Conservation (phyloP, 2,113 vertebrate species). For the Corythornis madagascariensis region DNA sequence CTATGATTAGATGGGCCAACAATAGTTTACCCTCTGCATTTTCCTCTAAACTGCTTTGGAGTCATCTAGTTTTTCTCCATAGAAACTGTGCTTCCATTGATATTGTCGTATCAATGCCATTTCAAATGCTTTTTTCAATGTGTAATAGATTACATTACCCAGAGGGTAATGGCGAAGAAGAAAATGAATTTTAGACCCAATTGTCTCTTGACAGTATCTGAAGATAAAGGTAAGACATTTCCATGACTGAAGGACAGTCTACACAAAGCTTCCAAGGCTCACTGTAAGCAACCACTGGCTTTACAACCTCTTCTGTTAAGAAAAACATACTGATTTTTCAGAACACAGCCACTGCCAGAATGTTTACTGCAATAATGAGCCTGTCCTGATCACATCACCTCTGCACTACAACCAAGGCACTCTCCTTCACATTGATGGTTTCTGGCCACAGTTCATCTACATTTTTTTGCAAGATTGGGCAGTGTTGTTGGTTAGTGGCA, state of each 20-base stretch:
- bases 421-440: background rate
- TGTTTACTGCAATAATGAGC: too few relatives aligned
- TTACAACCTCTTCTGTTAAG: background rate
- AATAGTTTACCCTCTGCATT: background rate
- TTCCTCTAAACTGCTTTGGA: background rate
- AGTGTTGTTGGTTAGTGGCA: background rate
- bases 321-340: background rate
- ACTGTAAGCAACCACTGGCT: background rate
- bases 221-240: background rate
- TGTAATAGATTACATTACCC: background rate
- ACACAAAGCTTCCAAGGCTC: background rate
- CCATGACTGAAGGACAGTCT: background rate
- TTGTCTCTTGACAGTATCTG: background rate
- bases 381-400: background rate
- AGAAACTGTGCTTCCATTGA: background rate
- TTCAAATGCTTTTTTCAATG: rapidly evolving
- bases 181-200: background rate
- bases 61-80: background rate
- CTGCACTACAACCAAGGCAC: background rate
- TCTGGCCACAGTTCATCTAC: background rate
- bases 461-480: background rate
- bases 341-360: background rate
- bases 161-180: background rate
- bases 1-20: background rate
- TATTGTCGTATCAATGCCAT: background rate